Conservation (phyloP, 2,888 invertebrate species). For the Diachrysia chrysitis region DNA sequence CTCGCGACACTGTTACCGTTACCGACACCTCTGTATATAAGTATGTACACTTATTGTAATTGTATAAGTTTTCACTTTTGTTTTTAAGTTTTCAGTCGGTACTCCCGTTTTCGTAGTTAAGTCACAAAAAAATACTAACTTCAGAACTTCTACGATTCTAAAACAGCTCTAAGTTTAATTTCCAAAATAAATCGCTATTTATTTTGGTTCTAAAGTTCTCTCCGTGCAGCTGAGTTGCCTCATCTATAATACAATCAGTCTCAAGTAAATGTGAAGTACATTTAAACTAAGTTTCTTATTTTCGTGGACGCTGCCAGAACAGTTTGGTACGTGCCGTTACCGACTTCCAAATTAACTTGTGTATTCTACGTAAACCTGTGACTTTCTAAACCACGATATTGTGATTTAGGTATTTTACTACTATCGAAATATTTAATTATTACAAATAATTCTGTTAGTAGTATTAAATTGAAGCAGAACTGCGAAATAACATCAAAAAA, state of each 20-base stretch:
- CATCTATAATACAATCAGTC: constrained; percentile 33
- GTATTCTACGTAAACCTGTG: constrained; percentile 40
- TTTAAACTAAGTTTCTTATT: constrained; percentile 17
- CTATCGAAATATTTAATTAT: constrained; percentile 42
- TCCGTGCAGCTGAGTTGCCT: neutral
- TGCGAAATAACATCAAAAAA: too few species aligned
- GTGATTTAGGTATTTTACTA: constrained; percentile 46
- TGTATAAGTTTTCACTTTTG: too few species aligned
- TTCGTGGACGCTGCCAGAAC: constrained; percentile 30
- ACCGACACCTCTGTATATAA: too few species aligned
- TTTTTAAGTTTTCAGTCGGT: too few species aligned
- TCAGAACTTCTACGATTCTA: too few species aligned
- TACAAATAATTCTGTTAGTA: too few species aligned
- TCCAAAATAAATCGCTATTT: constrained; percentile 6
- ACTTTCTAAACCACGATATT: constrained; percentile 41
- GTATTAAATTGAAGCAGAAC: too few species aligned
- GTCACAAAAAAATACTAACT: too few species aligned
- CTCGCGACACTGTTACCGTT: too few species aligned
- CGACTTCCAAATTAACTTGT: constrained; percentile 55
- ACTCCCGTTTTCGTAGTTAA: too few species aligned
- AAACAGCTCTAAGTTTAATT: neutral
- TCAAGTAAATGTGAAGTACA: constrained; percentile 18
- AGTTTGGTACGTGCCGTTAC: constrained; percentile 48
- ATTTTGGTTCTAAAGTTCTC: neutral
- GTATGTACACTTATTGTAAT: too few species aligned